Percentiles rank a stretch among this genome's conserved stretches.
Evolutionary conservation across 2,888 invertebrate species (phyloP).

Genomic region (Spialia ferax): DNA sequence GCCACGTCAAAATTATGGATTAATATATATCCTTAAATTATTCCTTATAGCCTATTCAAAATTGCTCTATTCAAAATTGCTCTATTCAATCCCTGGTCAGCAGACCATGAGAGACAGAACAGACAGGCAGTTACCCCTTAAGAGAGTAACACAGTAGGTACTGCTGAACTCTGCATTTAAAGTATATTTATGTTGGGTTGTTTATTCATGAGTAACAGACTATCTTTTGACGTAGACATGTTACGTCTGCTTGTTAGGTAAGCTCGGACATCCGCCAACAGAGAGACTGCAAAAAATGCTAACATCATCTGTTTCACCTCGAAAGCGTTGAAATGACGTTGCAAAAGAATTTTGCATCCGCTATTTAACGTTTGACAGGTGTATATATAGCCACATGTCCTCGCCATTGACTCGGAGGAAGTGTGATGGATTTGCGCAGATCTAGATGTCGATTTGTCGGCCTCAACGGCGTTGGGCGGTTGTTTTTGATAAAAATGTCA

Average conservation of each 20-base stretch:
- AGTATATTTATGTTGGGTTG: not conserved
- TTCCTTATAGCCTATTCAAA: too few species aligned
- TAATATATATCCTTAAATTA: too few species aligned
- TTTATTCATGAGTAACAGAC: constrained; percentile 21
- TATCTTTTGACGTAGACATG: constrained; percentile 26
- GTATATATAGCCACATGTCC: constrained; percentile 77
- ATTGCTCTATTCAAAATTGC: too few species aligned
- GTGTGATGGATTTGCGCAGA: constrained; percentile 77
- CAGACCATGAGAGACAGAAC: too few species aligned
- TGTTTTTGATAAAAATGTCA: constrained; percentile 85
- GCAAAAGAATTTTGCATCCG: constrained; percentile 55
- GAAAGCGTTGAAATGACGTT: constrained; percentile 59
- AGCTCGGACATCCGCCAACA: constrained; percentile 62
- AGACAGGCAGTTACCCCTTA: not conserved
- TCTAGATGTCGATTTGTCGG: constrained; percentile 69
- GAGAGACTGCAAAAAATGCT: constrained; percentile 48
- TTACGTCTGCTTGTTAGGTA: constrained; percentile 48
- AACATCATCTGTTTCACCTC: constrained; percentile 37
- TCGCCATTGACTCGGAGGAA: constrained; percentile 84
- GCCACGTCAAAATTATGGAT: too few species aligned
- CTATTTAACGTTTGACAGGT: constrained; percentile 62
- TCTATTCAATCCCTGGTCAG: too few species aligned
- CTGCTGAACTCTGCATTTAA: not conserved
- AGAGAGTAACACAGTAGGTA: not conserved
- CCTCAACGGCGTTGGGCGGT: constrained; percentile 74